A percentile compares a stretch with the other conserved stretches of the same genome.
Evolutionary conservation across 1,140 invertebrate genomes (phyloP).

Genomic region (Cyrtorhinus lividipennis): DNA sequence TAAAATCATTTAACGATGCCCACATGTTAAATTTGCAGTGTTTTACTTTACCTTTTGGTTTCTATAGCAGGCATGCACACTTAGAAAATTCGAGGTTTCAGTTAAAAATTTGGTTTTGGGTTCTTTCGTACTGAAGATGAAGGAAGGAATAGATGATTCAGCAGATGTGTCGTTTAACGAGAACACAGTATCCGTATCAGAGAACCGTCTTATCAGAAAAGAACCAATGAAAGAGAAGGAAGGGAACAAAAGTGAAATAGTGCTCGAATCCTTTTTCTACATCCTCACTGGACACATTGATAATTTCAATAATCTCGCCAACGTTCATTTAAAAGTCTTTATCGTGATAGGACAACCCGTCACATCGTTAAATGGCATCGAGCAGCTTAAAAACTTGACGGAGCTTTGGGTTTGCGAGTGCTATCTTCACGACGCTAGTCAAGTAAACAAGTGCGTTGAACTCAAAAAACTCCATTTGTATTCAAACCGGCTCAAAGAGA

Average conservation of each 20-base stretch:
- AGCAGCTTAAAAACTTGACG: constrained; percentile 1
- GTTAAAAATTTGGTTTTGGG: no score
- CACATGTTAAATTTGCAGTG: no score
- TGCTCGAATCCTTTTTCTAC: background rate
- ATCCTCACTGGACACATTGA: background rate
- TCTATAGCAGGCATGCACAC: no score
- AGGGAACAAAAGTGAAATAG: background rate
- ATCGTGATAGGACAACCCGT: constrained; percentile 4
- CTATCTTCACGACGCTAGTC: background rate
- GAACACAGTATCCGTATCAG: no score
- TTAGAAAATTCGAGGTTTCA: no score
- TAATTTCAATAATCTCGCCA: background rate
- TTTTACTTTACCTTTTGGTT: no score
- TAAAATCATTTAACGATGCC: no score
- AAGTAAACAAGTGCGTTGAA: background rate
- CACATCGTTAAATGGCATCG: background rate
- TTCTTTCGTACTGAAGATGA: no score
- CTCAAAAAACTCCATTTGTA: constrained; percentile 7
- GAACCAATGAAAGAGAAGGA: no score
- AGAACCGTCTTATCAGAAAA: no score
- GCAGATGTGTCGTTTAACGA: no score
- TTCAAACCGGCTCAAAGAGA: background rate
- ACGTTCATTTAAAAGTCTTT: background rate
- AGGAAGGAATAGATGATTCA: no score
- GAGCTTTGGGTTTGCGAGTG: constrained; percentile 13